Percentiles rank a stretch among this genome's conserved stretches.
phyloP scores from a whole-genome alignment of 2,888 invertebrate species.

The Creontiades dilutus region DNA sequence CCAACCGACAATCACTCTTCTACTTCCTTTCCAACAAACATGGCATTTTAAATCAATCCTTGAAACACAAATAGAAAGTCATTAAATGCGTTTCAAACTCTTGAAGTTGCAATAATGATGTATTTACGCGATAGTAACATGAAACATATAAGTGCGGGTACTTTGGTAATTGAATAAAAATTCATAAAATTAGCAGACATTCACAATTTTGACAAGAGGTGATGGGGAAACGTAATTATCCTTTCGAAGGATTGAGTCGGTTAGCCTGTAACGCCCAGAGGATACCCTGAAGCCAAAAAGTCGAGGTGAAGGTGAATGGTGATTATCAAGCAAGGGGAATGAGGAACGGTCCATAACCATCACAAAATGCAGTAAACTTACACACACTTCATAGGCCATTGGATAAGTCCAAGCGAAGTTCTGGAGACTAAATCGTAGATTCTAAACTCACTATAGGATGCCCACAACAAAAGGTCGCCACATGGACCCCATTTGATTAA shows the following conservation, averaged over 20 bases:
- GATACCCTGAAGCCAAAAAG: no score
- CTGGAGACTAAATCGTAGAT: conserved; percentile 92
- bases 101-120: no score
- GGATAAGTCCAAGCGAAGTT: conserved; percentile 92
- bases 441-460: conserved; percentile 91
- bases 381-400: conserved; percentile 84
- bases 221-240: no score
- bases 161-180: no score
- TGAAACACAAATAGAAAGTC: conserved; percentile 28
- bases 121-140: no score
- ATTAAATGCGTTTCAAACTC: no score
- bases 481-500: conserved; percentile 89
- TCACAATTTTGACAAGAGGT: neutral
- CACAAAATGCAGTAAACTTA: no score
- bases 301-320: neutral
- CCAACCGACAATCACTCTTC: conserved; percentile 93
- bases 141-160: no score
- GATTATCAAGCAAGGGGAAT: neutral
- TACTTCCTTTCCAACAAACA: conserved; percentile 92
- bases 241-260: no score
- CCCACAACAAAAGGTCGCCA: conserved; percentile 94
- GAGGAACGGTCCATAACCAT: no score
- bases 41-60: conserved; percentile 78
- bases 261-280: no score
- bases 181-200: no score